A percentile compares a stretch with the other conserved stretches of the same genome.
These are phyloP conservation scores for Hemibagrus guttatus DNA, from an alignment of 2,797 vertebrate genomes.

Conservation along the genomic window DNA sequence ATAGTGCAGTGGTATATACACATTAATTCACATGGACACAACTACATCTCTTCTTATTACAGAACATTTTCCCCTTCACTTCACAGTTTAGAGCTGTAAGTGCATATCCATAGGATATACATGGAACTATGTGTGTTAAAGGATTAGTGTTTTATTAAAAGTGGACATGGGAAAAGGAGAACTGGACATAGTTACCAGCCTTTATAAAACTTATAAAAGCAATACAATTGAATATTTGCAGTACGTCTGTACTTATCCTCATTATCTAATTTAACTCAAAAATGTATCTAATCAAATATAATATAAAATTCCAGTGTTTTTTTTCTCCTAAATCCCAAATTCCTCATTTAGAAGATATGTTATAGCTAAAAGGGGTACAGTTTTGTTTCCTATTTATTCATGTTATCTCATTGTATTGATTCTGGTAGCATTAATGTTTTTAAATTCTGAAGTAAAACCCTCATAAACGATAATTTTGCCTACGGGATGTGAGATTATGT, in stretches of 20 bases:
- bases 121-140: conserved; percentile 23
- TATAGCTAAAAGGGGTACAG: not conserved
- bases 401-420: conserved; percentile 73
- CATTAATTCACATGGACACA: conserved; percentile 65
- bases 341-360: not conserved
- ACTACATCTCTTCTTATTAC: conserved; percentile 63
- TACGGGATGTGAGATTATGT: conserved; percentile 84
- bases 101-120: conserved; percentile 38
- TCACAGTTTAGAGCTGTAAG: conserved; percentile 47
- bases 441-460: conserved; percentile 88
- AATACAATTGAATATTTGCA: conserved; percentile 10
- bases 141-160: conserved; percentile 1
- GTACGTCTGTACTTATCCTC: not conserved
- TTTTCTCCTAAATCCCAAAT: not conserved
- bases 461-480: conserved; percentile 90
- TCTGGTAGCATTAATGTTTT: conserved; percentile 66
- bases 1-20: conserved; percentile 59
- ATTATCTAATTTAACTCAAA: conserved; percentile 12
- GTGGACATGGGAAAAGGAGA: not conserved
- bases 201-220: not conserved
- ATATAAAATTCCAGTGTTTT: not conserved
- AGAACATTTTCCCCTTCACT: conserved; percentile 25
- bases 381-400: not conserved
- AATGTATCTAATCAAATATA: not conserved
- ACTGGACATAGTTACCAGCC: not conserved